Evolutionary conservation across 2,888 invertebrate species (phyloP).

Genomic region (Drosophila rellima): DNA sequence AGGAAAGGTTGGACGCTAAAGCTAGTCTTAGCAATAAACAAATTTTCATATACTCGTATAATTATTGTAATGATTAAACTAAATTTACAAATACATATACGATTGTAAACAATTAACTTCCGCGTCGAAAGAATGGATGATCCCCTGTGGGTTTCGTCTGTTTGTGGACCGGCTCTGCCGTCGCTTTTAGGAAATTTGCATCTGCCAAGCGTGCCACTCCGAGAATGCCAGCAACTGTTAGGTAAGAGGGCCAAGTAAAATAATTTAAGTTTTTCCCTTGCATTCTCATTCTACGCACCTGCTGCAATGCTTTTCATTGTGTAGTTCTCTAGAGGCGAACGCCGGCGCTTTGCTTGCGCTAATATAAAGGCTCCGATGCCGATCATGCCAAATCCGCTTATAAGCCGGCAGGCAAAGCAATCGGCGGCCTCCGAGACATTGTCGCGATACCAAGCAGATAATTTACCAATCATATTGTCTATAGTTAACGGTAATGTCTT

Average conservation of each 20-base stretch:
- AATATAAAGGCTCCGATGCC: conserved; percentile 89
- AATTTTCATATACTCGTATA: not conserved
- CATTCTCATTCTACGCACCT: conserved; percentile 49
- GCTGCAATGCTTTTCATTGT: conserved; percentile 73
- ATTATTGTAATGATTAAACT: conserved; percentile 49
- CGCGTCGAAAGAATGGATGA: conserved; percentile 58
- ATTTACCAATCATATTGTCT: conserved; percentile 64
- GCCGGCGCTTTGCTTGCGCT: conserved; percentile 87
- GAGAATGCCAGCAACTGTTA: conserved; percentile 87
- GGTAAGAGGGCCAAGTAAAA: too few species aligned
- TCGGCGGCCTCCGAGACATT: conserved; percentile 82
- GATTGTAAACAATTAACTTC: conserved; percentile 24
- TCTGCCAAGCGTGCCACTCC: conserved; percentile 88
- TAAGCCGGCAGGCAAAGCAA: conserved; percentile 88
- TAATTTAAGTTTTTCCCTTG: not conserved
- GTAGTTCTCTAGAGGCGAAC: conserved; percentile 62
- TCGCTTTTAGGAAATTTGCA: conserved; percentile 69
- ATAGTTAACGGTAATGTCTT: conserved; percentile 4
- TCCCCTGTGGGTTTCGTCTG: conserved; percentile 23
- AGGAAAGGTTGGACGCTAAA: conserved; percentile 94
- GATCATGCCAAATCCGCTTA: conserved; percentile 88
- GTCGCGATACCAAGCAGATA: conserved; percentile 65
- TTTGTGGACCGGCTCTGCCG: conserved; percentile 30
- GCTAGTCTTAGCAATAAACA: not conserved
- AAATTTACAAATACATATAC: conserved; percentile 23